phyloP scores from a whole-genome alignment of 35 echinoderm and acorn worm species.

The Diadema setosum region DNA sequence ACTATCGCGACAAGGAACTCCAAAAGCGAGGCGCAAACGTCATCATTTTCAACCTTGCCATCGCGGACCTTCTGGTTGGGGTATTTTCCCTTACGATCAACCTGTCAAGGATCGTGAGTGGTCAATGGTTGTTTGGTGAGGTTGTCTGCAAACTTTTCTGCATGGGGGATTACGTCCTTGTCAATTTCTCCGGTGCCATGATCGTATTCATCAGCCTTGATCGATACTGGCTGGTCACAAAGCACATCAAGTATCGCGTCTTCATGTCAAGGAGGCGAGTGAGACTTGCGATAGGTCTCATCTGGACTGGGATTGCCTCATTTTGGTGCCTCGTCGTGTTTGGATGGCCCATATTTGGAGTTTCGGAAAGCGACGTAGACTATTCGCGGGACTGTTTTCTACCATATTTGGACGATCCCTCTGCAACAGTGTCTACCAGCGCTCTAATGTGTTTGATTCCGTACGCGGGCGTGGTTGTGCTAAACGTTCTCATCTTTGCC shows the following conservation, averaged over 20 bases:
- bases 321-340: not conserved
- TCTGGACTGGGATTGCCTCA: not conserved
- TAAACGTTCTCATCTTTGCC: conserved; percentile 17
- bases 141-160: conserved; percentile 22
- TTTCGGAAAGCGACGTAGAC: not conserved
- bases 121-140: conserved; percentile 22
- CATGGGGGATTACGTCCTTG: conserved; percentile 25
- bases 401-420: not conserved
- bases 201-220: conserved; percentile 60
- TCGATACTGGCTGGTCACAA: conserved; percentile 46
- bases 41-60: conserved; percentile 32
- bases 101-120: not conserved
- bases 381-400: conserved; percentile 12
- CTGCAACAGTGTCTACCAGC: not conserved
- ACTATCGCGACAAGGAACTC: conserved; percentile 9
- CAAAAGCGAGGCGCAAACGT: conserved; percentile 33
- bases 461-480: not conserved
- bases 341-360: not conserved
- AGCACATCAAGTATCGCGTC: not conserved
- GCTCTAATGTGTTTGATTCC: not conserved
- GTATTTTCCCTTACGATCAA: conserved; percentile 17
- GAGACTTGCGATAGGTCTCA: not conserved
- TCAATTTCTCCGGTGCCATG: not conserved
- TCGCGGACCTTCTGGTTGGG: conserved; percentile 43
- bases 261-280: conserved; percentile 3